Conservation (phyloP, 2,797 vertebrate species). For the Tragelaphus eurycerus region DNA sequence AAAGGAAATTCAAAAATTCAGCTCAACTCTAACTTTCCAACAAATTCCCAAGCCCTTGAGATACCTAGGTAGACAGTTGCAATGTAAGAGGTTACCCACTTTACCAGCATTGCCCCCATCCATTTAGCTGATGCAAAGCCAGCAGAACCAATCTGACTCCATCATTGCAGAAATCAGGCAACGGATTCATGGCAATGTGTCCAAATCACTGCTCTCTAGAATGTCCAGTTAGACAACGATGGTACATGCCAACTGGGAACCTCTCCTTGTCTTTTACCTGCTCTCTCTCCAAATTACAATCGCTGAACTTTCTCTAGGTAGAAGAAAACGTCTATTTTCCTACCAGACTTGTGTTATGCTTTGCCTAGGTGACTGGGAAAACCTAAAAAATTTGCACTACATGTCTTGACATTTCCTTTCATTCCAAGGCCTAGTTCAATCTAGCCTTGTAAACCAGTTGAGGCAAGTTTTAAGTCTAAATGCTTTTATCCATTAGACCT, state of each 20-base stretch:
- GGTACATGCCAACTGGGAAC: background rate
- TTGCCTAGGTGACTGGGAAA: background rate
- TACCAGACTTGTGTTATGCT: background rate
- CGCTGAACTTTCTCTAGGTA: background rate
- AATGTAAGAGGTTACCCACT: background rate
- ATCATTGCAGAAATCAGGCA: background rate
- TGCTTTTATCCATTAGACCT: background rate
- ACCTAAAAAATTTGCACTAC: background rate
- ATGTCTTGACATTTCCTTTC: background rate
- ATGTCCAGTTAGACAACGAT: background rate
- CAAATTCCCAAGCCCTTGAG: background rate
- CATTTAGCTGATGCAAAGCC: background rate
- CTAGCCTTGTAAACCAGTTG: slow-evolving; percentile 4
- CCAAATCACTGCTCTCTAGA: background rate
- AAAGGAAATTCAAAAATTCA: slow-evolving; percentile 25
- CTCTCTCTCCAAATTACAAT: background rate
- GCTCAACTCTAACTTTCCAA: slow-evolving; percentile 14
- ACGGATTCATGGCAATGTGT: background rate
- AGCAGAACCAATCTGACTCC: background rate
- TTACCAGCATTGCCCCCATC: background rate
- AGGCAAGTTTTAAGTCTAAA: background rate
- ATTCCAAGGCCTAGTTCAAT: slow-evolving; percentile 24
- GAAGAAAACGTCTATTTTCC: background rate
- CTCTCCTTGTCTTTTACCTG: background rate
- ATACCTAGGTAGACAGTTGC: background rate